Evolutionary conservation across 1,140 invertebrate genomes (phyloP).

Genomic region (Bombus ignitus): DNA sequence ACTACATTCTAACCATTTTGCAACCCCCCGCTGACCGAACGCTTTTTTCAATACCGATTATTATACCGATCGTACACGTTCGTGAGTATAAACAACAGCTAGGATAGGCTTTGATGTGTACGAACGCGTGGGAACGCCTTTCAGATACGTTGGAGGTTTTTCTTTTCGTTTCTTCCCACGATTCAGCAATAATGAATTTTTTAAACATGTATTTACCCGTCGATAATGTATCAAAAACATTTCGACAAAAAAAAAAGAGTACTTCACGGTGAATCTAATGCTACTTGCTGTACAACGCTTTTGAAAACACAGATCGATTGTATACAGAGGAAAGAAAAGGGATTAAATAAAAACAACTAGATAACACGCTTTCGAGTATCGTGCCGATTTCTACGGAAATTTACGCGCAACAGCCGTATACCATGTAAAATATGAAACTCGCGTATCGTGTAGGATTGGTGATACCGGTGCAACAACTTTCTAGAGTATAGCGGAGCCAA

Average conservation of each 20-base stretch:
- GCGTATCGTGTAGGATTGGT: slow-evolving; percentile 56
- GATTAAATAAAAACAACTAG: background rate
- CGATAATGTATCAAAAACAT: background rate
- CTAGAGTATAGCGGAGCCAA: slow-evolving; percentile 59
- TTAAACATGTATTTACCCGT: slow-evolving; percentile 2
- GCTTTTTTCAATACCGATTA: slow-evolving; percentile 66
- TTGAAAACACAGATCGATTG: background rate
- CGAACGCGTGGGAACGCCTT: slow-evolving; percentile 66
- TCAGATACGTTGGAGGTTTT: slow-evolving; percentile 53
- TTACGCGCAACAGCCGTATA: background rate
- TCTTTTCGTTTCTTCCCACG: slow-evolving; percentile 64
- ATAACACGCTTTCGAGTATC: background rate
- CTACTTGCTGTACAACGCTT: background rate
- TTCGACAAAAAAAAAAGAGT: background rate
- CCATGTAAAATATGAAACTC: slow-evolving; percentile 53
- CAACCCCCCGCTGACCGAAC: slow-evolving; percentile 61
- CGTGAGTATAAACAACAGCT: slow-evolving; percentile 50
- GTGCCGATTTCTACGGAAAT: slow-evolving; percentile 12
- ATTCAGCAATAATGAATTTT: slow-evolving; percentile 18
- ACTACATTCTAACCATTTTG: slow-evolving; percentile 48
- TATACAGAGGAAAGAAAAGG: too few relatives aligned
- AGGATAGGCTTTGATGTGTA: slow-evolving; percentile 50
- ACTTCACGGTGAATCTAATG: background rate
- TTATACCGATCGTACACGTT: slow-evolving; percentile 56
- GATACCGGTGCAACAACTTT: slow-evolving; percentile 69